Evolutionary conservation across 2,888 invertebrate species (phyloP).

Genomic region (Amphimallon solstitiale): DNA sequence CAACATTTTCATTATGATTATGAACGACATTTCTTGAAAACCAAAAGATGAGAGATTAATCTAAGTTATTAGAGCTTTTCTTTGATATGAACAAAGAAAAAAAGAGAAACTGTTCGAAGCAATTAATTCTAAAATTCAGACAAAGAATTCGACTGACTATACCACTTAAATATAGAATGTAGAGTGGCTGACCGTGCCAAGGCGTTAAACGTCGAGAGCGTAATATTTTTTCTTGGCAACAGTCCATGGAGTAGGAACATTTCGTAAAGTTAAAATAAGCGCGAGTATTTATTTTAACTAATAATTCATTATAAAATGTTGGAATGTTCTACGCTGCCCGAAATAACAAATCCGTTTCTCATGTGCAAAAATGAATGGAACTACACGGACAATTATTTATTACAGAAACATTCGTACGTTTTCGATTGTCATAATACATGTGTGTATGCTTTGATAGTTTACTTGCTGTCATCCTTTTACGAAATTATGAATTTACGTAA

Average conservation of each 20-base stretch:
- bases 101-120: no score
- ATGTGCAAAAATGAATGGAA: conserved; percentile 29
- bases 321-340: conserved; percentile 20
- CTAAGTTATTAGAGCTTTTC: no score
- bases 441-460: no score
- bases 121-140: conserved; percentile 23
- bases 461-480: no score
- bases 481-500: no score
- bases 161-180: conserved; percentile 45
- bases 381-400: conserved; percentile 20
- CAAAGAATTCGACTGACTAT: conserved; percentile 20
- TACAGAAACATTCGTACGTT: background rate
- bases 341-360: conserved; percentile 10
- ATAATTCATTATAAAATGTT: conserved; percentile 33
- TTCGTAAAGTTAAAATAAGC: conserved; percentile 40
- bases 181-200: conserved; percentile 42
- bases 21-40: no score
- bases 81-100: no score
- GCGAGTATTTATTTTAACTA: conserved; percentile 36
- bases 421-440: no score
- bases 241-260: conserved; percentile 40
- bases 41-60: no score
- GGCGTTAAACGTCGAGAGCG: conserved; percentile 38
- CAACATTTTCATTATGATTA: no score
- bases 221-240: conserved; percentile 47